Conservation (phyloP, 1,140 invertebrate genomes). For the Formica exsecta region DNA sequence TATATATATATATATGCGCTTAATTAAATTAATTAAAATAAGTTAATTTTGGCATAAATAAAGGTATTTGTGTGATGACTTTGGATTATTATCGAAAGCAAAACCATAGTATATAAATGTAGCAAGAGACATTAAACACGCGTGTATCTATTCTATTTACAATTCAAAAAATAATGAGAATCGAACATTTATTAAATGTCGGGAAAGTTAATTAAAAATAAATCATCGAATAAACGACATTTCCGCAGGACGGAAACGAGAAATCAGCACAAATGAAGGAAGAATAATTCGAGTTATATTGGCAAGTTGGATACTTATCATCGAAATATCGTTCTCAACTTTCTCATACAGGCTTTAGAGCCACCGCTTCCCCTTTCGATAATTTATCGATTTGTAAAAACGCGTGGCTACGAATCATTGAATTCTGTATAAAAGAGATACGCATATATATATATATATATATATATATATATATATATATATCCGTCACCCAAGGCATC, state of each 20-base stretch:
- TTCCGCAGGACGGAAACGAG: too few species aligned
- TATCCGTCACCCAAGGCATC: conserved; percentile 22
- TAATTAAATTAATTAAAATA: conserved; percentile 29
- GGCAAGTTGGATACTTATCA: neutral
- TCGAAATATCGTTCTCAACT: neutral
- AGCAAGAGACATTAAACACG: neutral
- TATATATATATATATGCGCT: conserved; percentile 25
- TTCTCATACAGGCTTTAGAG: neutral
- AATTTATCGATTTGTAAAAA: conserved; percentile 47
- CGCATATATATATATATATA: conserved; percentile 24
- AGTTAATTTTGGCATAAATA: conserved; percentile 29
- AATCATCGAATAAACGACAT: neutral
- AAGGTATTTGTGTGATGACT: conserved; percentile 1
- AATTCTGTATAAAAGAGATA: conserved; percentile 14
- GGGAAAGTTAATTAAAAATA: neutral
- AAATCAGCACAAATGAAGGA: neutral
- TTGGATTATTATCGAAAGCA: neutral
- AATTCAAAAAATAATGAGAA: neutral
- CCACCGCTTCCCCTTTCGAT: neutral
- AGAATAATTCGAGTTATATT: neutral
- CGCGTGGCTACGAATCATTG: conserved; percentile 30
- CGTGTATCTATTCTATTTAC: neutral
- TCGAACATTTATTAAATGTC: neutral
- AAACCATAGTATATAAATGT: neutral
- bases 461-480: too few species aligned